Base-by-base conservation (phyloP, 1,140 invertebrate species). In the Drepana arcuata region DNA sequence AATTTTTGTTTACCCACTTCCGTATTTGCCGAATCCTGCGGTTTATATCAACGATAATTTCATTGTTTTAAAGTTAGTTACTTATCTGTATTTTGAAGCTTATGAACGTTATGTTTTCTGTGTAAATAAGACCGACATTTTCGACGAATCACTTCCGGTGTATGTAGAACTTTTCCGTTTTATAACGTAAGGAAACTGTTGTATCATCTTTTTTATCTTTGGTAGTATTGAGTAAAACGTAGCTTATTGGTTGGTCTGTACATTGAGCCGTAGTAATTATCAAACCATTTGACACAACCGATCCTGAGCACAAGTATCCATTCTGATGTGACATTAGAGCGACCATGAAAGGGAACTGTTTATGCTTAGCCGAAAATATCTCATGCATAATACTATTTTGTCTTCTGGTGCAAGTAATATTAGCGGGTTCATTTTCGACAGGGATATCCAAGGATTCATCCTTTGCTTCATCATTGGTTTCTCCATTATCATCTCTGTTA, bases 261-360 rank as follows among this genome's bases (percentile, higher is more conserved):
- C 74, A 82, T 15, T 62, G 43, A 14, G 66, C 72, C 24, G 77
- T 57, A 3, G 77, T 82, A 2, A 82, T 38, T 43, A 79, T 60
- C 18, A 79, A 12, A n/a, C 70, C 70, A 48, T 77, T 66, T 2
- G 70, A 59, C 1, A 81, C 39, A 15, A 81, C 46, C 7, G 64
- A 37, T 31, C 77, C 74, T 18, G 74, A 54, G 35, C 77, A 81
- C 14, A 81, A 33, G 35, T 75, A 75, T 56, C 70, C 67, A 49
- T 75, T 59, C 36, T 66, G 59, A 14, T 66, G 50, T 21, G 74
- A 73, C 62, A 81, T 66, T 28, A 77, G 47, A 6, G 74, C 62
- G 12, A 47, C 74, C 51, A 81, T 63, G 31, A 77, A 81, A 16
- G 77, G 77, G 47, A 75, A 81, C 33, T 79, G 70, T 13, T 51